These are phyloP conservation scores for Hylaea fasciaria DNA, from an alignment of 2,888 invertebrate genomes.

Conservation along the genomic window DNA sequence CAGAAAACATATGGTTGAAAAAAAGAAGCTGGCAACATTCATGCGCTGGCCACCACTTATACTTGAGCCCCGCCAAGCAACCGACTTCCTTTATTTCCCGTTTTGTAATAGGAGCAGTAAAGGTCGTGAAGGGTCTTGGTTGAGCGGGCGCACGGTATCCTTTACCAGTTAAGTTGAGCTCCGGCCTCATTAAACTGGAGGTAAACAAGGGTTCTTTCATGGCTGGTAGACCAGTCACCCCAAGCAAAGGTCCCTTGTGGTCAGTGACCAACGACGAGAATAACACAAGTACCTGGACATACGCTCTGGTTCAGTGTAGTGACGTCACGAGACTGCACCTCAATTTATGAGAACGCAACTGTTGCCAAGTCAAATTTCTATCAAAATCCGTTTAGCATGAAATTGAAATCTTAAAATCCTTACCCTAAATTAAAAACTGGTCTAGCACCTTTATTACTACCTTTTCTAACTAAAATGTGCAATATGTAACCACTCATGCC, in stretches of 20 bases:
- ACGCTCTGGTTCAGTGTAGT: slow-evolving; percentile 59
- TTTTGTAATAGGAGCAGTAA: slow-evolving; percentile 58
- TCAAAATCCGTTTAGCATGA: too few species aligned
- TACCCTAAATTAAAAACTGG: too few species aligned
- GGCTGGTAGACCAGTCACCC: slow-evolving; percentile 79
- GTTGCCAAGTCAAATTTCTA: neutral
- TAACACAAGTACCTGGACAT: slow-evolving; percentile 74
- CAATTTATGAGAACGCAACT: slow-evolving; percentile 51
- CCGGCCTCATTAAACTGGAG: slow-evolving; percentile 38
- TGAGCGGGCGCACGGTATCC: slow-evolving; percentile 50
- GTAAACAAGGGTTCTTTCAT: slow-evolving; percentile 49
- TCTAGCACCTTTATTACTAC: too few species aligned
- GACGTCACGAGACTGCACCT: slow-evolving; percentile 65
- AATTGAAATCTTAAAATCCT: too few species aligned
- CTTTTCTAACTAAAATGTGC: too few species aligned
- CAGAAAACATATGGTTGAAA: slow-evolving; percentile 79
- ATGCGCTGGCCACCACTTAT: slow-evolving; percentile 56
- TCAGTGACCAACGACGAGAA: slow-evolving; percentile 82
- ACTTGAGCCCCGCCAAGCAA: slow-evolving; percentile 58
- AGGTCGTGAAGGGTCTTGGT: slow-evolving; percentile 54
- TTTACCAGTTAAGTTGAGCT: slow-evolving; percentile 36
- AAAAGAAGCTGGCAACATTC: slow-evolving; percentile 70
- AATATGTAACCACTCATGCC: too few species aligned
- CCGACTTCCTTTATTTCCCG: slow-evolving; percentile 63
- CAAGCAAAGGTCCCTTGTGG: slow-evolving; percentile 79